These are phyloP conservation scores for Drosophila lutescens DNA, from an alignment of 2,888 invertebrate species.

Conservation along the genomic window DNA sequence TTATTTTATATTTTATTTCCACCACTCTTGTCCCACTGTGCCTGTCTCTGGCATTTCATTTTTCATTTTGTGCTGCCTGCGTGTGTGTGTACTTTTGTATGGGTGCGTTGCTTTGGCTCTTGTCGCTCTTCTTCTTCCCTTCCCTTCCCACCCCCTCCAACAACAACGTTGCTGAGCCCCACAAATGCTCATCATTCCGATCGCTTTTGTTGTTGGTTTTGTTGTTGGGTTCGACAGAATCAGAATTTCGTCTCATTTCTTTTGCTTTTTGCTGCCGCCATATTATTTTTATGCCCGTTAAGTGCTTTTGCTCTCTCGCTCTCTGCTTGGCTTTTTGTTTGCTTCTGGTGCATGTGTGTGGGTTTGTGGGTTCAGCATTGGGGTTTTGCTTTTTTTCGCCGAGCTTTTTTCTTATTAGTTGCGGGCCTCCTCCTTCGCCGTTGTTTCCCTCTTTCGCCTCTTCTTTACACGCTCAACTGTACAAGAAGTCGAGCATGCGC, in stretches of 20 bases:
- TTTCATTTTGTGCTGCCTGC: conserved; percentile 68
- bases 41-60: conserved; percentile 64
- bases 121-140: conserved; percentile 45
- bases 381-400: conserved; percentile 20
- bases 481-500: conserved; percentile 72
- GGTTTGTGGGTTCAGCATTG: conserved; percentile 15
- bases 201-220: conserved; percentile 26
- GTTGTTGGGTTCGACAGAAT: conserved; percentile 41
- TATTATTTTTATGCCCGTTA: conserved; percentile 72
- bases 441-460: conserved; percentile 26
- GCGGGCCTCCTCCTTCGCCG: conserved; percentile 16
- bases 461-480: conserved; percentile 60
- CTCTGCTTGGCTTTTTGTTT: conserved; percentile 8
- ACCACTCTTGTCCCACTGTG: conserved; percentile 54
- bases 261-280: conserved; percentile 62
- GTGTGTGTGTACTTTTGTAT: conserved; percentile 39
- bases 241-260: conserved; percentile 28
- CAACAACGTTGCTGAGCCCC: conserved; percentile 27
- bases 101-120: conserved; percentile 60
- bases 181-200: conserved; percentile 50
- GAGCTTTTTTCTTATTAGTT: conserved; percentile 64
- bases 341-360: conserved; percentile 18
- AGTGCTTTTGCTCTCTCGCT: conserved; percentile 54
- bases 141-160: conserved; percentile 14
- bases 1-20: background rate